phyloP scores from a whole-genome alignment of 1,140 invertebrate genomes.

The Venustaconcha ellipsiformis region DNA sequence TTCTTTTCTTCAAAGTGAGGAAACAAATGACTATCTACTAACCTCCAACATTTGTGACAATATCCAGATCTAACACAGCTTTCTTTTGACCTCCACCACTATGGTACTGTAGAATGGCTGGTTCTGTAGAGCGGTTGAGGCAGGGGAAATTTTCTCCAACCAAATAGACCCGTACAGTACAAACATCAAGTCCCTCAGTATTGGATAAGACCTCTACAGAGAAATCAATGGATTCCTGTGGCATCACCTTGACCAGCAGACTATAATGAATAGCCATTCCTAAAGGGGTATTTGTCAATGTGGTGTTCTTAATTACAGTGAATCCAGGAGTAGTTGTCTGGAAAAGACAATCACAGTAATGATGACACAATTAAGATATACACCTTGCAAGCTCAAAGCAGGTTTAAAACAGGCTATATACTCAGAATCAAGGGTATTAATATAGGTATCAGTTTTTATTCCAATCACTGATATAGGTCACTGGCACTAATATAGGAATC shows the following conservation, averaged over 20 bases:
- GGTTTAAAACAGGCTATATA: not conserved
- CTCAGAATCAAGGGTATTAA: not conserved
- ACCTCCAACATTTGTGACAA: conserved; percentile 34
- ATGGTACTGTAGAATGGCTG: conserved; percentile 6
- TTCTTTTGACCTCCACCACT: conserved; percentile 10
- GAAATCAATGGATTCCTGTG: conserved; percentile 33
- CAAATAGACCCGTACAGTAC: conserved; percentile 29
- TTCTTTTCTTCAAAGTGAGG: no score
- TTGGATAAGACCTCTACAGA: conserved; percentile 15
- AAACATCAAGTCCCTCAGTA: conserved; percentile 21
- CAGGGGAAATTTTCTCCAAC: conserved; percentile 42
- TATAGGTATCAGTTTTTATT: not conserved
- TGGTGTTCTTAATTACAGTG: conserved; percentile 25
- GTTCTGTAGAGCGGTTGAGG: conserved; percentile 11
- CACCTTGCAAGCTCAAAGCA: not conserved
- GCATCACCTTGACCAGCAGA: conserved; percentile 31
- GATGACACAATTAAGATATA: not conserved
- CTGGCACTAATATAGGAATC: not conserved
- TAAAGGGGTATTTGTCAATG: conserved; percentile 22
- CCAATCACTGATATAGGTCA: not conserved
- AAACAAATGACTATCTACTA: no score
- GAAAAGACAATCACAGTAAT: not conserved
- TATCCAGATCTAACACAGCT: conserved; percentile 20
- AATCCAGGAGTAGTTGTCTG: conserved; percentile 21
- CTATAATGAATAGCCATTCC: conserved; percentile 30